These are phyloP conservation scores for Diacarnus erythraeanus DNA, from an alignment of 37 sponge, comb jelly and placozoan genomes.

Conservation along the genomic window DNA sequence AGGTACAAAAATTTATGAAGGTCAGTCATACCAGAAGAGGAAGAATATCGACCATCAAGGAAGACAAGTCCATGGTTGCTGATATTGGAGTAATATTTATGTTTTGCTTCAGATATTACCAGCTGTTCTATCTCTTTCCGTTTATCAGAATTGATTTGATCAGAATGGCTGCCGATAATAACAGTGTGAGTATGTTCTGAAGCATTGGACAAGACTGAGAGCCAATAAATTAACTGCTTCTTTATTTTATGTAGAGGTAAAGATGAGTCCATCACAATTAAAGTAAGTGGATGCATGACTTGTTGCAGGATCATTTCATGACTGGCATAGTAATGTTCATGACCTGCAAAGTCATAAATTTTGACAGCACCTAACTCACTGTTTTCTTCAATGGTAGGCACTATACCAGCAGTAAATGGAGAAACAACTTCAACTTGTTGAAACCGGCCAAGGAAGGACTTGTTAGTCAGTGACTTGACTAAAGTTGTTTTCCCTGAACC, in stretches of 20 bases:
- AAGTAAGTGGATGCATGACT: neutral
- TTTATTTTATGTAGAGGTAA: neutral
- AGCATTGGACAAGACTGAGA: neutral
- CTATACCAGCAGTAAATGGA: conserved; percentile 27
- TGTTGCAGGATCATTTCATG: conserved; percentile 16
- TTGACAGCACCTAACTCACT: conserved; percentile 14
- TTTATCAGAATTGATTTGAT: neutral
- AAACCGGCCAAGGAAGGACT: neutral
- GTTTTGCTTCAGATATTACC: too few species aligned
- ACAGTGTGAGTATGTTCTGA: neutral
- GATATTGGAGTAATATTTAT: too few species aligned
- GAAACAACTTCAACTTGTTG: too few species aligned
- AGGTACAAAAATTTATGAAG: conserved; percentile 1
- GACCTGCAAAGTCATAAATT: conserved; percentile 45
- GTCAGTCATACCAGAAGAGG: neutral
- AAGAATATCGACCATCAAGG: neutral
- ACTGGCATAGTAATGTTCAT: conserved; percentile 28
- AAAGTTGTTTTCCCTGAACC: conserved; percentile 7
- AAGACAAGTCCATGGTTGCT: neutral
- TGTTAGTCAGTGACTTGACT: neutral
- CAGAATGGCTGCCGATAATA: conserved; percentile 13
- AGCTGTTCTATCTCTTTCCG: neutral
- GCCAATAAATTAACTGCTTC: neutral
- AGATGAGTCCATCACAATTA: neutral
- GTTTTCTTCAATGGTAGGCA: conserved; percentile 1